These are phyloP conservation scores for Punctoribates punctum DNA, from an alignment of 2,888 invertebrate genomes.

Conservation along the genomic window DNA sequence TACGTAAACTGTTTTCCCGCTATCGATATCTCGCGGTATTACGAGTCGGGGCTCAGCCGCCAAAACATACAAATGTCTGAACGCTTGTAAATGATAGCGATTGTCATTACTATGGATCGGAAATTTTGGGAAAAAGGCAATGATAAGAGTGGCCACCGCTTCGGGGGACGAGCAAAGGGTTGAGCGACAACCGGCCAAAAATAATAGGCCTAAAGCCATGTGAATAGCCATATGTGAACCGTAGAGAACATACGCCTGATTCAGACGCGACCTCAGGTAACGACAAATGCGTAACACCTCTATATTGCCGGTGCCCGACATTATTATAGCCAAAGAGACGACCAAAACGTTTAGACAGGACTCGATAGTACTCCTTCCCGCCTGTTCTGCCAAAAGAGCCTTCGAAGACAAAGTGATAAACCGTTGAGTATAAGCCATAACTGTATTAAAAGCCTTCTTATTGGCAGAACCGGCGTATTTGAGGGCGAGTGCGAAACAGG, in stretches of 20 bases:
- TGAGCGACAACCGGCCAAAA: conserved; percentile 87
- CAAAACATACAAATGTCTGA: conserved; percentile 90
- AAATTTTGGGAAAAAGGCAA: conserved; percentile 94
- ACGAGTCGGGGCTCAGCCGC: conserved; percentile 86
- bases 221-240: conserved; percentile 93
- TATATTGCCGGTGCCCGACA: conserved; percentile 90
- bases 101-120: conserved; percentile 95
- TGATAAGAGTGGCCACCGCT: conserved; percentile 82
- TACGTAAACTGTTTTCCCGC: conserved; percentile 74
- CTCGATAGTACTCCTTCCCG: conserved; percentile 84
- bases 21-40: conserved; percentile 77
- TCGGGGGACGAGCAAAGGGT: conserved; percentile 65
- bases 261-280: conserved; percentile 72
- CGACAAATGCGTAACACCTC: conserved; percentile 75
- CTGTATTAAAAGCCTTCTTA: conserved; percentile 70
- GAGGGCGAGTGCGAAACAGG: conserved; percentile 86
- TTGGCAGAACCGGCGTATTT: conserved; percentile 90
- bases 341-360: conserved; percentile 78
- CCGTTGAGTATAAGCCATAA: conserved; percentile 64
- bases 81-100: conserved; percentile 93
- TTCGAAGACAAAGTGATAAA: conserved; percentile 66
- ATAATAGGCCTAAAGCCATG: conserved; percentile 86
- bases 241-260: conserved; percentile 67
- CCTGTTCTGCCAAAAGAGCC: conserved; percentile 71
- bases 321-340: conserved; percentile 78